These are phyloP conservation scores for Trichomalopsis sarcophagae DNA, from an alignment of 1,140 invertebrate species.

Conservation along the genomic window DNA sequence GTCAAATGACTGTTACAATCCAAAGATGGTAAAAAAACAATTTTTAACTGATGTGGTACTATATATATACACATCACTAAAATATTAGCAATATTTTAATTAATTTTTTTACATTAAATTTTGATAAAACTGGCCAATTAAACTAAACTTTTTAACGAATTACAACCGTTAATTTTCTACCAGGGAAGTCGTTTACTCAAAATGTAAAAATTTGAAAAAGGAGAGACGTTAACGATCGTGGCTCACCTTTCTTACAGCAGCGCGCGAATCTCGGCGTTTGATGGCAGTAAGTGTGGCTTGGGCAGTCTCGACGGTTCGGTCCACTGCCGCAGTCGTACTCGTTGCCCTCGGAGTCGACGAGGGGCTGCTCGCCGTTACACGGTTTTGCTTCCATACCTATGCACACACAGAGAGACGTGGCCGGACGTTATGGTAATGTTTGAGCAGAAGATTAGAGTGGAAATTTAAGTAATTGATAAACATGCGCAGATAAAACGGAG, in stretches of 20 bases:
- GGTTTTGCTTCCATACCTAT: constrained; percentile 89
- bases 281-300: constrained; percentile 88
- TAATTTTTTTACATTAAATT: too few relatives aligned
- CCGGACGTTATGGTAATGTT: constrained; percentile 9
- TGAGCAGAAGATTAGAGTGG: not conserved
- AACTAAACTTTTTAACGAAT: too few relatives aligned
- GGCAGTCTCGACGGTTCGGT: constrained; percentile 85
- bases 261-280: constrained; percentile 86
- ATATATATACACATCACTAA: too few relatives aligned
- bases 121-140: too few relatives aligned
- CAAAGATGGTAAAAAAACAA: too few relatives aligned
- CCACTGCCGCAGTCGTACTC: constrained; percentile 92
- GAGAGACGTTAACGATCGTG: not conserved
- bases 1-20: too few relatives aligned
- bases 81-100: too few relatives aligned
- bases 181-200: too few relatives aligned
- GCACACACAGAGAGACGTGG: not conserved
- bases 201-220: not conserved
- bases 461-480: not conserved
- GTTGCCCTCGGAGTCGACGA: constrained; percentile 81
- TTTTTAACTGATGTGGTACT: too few relatives aligned
- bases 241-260: constrained; percentile 87
- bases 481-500: too few relatives aligned
- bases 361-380: constrained; percentile 88
- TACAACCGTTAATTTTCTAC: too few relatives aligned